Base-by-base conservation (phyloP, 2,888 invertebrate genomes). In the Orthosia incerta region DNA sequence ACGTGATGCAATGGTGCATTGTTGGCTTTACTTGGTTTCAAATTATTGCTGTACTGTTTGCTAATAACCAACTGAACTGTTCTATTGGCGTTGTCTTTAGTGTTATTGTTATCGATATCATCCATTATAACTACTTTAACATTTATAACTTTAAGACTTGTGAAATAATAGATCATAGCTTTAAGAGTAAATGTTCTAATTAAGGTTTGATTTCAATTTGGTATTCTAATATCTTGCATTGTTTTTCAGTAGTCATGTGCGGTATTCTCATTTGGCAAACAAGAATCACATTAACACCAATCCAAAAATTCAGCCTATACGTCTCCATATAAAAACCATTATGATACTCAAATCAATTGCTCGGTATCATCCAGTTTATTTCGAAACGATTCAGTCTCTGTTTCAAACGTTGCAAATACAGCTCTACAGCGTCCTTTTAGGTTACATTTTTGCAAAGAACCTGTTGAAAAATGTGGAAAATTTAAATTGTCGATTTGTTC, bases 281-380 rank as follows among this genome's bases (percentile, higher is more conserved):
- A 67, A 76, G 45, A 60, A 60, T 85, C 83, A 74, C 83, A 80
- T 80, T 86, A 81, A 79, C 81, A 69, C 71, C 68, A 80, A 87
- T 87, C 81, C 76, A 71, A 71, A 80, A 78, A 81, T 67, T 75
- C 70, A 81, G 57, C 51, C 83, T 82, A 89, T 90, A 80, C 80
- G 80, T 91, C 88, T 90, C 87, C 84, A 89, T 91, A 85, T 86
- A 89, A 89, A 89, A 89, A 80, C 89, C 88, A 90, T 91, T 89
- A 86, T 74, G 82, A 87, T 86, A 86, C 84, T 89, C 86, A 85
- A 89, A 89, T 89, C 89, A 90, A 91, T 91, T 89, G 86, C 86
- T 85, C 82, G 80, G 84, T 85, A 88, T 89, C 87, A 82, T 87
- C 79, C 80, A 81, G 79, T 82, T 82, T 80, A 82, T 85, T 85